These are phyloP conservation scores for Alcedo atthis DNA, from an alignment of 2,797 vertebrate genomes.

Conservation along the genomic window DNA sequence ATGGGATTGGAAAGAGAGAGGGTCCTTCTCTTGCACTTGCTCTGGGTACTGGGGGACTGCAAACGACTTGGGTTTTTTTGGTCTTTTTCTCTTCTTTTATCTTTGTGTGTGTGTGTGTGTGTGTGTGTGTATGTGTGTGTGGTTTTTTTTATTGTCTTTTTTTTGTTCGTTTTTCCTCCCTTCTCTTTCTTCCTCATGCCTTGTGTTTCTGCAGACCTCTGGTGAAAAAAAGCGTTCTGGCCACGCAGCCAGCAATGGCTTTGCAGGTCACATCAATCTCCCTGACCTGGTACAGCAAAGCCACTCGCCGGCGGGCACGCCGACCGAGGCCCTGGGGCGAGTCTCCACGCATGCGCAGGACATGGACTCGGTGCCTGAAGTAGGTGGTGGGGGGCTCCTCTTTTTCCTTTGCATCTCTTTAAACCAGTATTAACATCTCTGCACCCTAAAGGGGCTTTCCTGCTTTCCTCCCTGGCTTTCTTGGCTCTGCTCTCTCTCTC, in stretches of 20 bases:
- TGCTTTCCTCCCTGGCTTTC: constrained; percentile 1
- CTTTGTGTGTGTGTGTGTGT: neutral
- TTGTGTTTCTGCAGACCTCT: constrained; percentile 86
- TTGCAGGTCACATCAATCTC: constrained; percentile 92
- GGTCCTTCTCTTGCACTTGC: neutral
- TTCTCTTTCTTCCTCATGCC: constrained; percentile 59
- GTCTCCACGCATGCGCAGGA: constrained; percentile 87
- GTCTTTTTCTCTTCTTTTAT: neutral
- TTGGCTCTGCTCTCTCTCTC: constrained; percentile 1
- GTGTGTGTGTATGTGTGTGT: too few species aligned
- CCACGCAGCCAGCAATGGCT: constrained; percentile 92
- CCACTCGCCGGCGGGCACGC: constrained; percentile 89
- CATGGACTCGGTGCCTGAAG: constrained; percentile 90
- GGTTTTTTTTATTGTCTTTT: too few species aligned
- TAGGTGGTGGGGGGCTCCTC: constrained; percentile 75
- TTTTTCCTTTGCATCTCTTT: constrained; percentile 19
- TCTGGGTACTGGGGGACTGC: neutral
- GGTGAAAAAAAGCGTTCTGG: constrained; percentile 90
- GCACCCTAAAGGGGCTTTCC: neutral
- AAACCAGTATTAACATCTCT: constrained; percentile 51
- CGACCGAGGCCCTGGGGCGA: constrained; percentile 86
- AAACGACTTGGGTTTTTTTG: neutral
- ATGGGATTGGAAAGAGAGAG: constrained; percentile 40
- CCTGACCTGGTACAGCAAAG: constrained; percentile 97
- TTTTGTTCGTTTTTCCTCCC: neutral